These are phyloP conservation scores for Xiphophorus couchianus DNA, from an alignment of 2,113 vertebrate genomes.

Conservation along the genomic window DNA sequence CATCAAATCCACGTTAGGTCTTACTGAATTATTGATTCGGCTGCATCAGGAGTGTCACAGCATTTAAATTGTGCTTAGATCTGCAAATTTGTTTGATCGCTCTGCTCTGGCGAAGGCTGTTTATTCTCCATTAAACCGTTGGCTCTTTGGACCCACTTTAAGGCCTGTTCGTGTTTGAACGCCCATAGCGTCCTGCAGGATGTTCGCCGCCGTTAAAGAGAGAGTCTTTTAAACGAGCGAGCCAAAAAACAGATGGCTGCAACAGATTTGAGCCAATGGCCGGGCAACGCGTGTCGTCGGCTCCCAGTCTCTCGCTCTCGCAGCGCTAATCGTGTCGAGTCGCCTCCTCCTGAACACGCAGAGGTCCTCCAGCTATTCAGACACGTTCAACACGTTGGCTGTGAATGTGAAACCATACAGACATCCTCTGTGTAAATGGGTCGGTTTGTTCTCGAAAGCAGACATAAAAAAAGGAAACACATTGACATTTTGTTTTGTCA, in stretches of 20 bases:
- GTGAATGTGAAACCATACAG: not conserved
- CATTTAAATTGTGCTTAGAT: constrained; percentile 35
- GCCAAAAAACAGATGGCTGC: constrained; percentile 67
- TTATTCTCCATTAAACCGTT: constrained; percentile 14
- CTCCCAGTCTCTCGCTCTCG: constrained; percentile 54
- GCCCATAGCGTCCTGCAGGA: constrained; percentile 22
- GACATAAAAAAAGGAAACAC: not conserved
- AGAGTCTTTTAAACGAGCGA: constrained; percentile 30
- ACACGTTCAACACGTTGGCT: not conserved
- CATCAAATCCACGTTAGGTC: constrained; percentile 48
- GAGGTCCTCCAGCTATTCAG: constrained; percentile 36
- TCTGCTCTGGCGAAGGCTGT: constrained; percentile 15
- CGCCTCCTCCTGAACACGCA: constrained; percentile 45
- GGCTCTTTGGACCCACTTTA: constrained; percentile 21
- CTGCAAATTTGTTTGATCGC: constrained; percentile 17
- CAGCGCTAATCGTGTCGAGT: constrained; percentile 42
- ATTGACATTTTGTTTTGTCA: too few species aligned
- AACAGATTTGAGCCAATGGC: constrained; percentile 66
- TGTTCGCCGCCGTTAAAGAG: constrained; percentile 42
- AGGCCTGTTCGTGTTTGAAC: constrained; percentile 19
- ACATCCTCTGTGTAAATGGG: not conserved
- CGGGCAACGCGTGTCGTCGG: constrained; percentile 69
- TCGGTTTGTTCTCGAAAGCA: not conserved
- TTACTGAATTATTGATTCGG: constrained; percentile 50
- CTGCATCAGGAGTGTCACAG: constrained; percentile 27